A percentile compares a stretch with the other conserved stretches of the same genome.
phyloP scores from a whole-genome alignment of 2,888 invertebrate species.

The Hyposoter didymator region DNA sequence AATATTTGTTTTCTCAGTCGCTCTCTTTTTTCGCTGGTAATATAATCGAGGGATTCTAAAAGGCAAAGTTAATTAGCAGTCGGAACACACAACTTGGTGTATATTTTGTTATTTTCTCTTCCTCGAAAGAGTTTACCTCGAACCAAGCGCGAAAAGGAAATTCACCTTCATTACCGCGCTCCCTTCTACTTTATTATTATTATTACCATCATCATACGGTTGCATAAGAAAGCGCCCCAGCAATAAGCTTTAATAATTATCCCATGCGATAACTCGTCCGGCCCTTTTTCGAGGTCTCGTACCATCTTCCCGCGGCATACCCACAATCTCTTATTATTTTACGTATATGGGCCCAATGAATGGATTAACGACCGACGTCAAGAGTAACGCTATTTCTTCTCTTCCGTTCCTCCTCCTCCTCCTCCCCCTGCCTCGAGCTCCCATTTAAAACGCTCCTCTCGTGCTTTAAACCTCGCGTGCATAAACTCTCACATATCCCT shows the following conservation, averaged over 20 bases:
- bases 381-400: conserved; percentile 11
- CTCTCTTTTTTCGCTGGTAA: neutral
- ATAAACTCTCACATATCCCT: conserved; percentile 21
- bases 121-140: conserved; percentile 2
- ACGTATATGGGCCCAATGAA: conserved; percentile 15
- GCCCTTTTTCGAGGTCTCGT: neutral
- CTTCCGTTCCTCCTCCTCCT: neutral
- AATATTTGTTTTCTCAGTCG: neutral
- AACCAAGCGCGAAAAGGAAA: conserved; percentile 27
- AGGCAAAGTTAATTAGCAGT: conserved; percentile 37
- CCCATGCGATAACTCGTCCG: conserved; percentile 17
- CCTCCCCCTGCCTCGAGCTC: neutral
- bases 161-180: conserved; percentile 35
- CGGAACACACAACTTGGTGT: neutral
- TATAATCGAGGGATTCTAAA: conserved; percentile 1
- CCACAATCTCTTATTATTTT: conserved; percentile 8
- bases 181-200: neutral
- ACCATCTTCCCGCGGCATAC: neutral
- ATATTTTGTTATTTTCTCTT: conserved; percentile 36
- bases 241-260: conserved; percentile 30
- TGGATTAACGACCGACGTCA: conserved; percentile 13
- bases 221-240: conserved; percentile 6
- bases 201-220: conserved; percentile 5
- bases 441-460: conserved; percentile 8
- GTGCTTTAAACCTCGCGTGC: conserved; percentile 15